These are phyloP conservation scores for Onychomys arenicola DNA, from an alignment of 2,797 vertebrate species.

Conservation along the genomic window DNA sequence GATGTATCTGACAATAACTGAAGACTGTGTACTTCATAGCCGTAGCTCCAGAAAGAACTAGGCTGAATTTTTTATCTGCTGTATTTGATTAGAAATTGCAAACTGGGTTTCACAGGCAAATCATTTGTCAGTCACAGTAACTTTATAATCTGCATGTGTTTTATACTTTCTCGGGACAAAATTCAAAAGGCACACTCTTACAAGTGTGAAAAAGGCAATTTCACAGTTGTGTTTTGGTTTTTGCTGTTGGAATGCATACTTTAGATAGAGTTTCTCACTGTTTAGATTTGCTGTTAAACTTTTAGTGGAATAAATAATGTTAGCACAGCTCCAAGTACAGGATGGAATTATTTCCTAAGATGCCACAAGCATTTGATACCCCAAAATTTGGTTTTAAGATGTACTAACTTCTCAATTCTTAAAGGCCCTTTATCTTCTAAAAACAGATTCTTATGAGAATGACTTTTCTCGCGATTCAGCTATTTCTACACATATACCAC, in stretches of 20 bases:
- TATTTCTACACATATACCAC: neutral
- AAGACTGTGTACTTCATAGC: neutral
- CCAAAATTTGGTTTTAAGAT: neutral
- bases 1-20: neutral
- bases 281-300: slow-evolving; percentile 61
- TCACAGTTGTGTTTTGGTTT: slow-evolving; percentile 50
- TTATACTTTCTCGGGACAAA: slow-evolving; percentile 28
- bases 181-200: slow-evolving; percentile 31
- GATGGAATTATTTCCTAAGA: neutral
- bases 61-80: neutral
- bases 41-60: neutral
- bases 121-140: neutral
- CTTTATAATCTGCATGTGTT: slow-evolving; percentile 9
- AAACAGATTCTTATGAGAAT: neutral
- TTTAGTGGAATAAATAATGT: slow-evolving; percentile 15
- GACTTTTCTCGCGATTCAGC: neutral
- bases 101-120: neutral
- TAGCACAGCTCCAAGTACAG: neutral
- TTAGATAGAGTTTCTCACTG: slow-evolving; percentile 58
- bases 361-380: neutral
- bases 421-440: slow-evolving; percentile 17
- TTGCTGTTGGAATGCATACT: neutral
- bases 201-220: slow-evolving; percentile 58
- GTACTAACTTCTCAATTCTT: neutral
- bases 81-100: neutral